Conservation (phyloP, 2,888 invertebrate species). For the Petrophora chlorosata region DNA sequence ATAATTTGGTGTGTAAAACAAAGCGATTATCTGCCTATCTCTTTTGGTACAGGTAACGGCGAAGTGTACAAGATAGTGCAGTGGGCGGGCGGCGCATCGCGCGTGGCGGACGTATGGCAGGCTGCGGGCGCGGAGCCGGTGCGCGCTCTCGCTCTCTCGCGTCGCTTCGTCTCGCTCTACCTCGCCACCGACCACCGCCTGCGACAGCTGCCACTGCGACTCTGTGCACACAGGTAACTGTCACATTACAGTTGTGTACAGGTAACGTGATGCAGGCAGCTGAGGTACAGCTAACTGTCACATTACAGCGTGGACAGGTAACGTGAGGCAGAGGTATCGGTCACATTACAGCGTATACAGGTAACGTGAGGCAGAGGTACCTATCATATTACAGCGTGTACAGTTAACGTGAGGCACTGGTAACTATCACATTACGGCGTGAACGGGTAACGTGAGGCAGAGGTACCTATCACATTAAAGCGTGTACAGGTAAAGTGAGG, state of each 20-base stretch:
- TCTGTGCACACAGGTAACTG: constrained; percentile 69
- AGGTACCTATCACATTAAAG: too few relatives aligned
- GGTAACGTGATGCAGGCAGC: not conserved
- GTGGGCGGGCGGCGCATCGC: constrained; percentile 82
- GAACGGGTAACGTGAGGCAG: not conserved
- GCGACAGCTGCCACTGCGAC: constrained; percentile 81
- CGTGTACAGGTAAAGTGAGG: too few relatives aligned
- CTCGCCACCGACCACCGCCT: constrained; percentile 84
- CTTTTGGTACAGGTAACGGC: constrained; percentile 72
- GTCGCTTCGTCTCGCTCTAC: constrained; percentile 81
- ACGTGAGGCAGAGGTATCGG: not conserved
- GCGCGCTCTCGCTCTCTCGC: constrained; percentile 83
- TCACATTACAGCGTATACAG: not conserved
- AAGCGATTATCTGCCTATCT: not conserved
- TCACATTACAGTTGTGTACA: not conserved
- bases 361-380: not conserved
- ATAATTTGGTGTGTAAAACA: not conserved
- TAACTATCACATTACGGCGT: not conserved
- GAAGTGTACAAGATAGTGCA: constrained; percentile 86
- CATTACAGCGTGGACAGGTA: not conserved
- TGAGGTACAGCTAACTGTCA: not conserved
- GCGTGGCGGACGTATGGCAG: constrained; percentile 84
- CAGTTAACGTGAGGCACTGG: not conserved
- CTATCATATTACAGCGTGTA: not conserved
- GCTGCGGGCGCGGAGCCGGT: constrained; percentile 83